Conservation (phyloP, 2,797 vertebrate species). For the Galago senegalensis region DNA sequence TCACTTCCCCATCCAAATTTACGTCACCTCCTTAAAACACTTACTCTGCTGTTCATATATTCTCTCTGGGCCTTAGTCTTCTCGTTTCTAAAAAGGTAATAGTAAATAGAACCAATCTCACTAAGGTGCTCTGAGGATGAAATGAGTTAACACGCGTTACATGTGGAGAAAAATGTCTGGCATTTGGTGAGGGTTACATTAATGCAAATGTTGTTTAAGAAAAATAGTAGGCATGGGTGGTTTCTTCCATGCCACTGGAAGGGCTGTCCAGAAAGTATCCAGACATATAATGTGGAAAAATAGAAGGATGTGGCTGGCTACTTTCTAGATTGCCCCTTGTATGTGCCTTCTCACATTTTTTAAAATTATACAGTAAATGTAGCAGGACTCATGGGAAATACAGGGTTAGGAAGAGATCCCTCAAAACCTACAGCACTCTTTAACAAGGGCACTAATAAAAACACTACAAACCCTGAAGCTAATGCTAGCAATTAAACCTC, state of each 20-base stretch:
- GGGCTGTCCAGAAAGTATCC: too few relatives aligned
- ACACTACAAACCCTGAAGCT: not conserved
- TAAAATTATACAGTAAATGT: constrained; percentile 21
- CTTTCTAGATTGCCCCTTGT: not conserved
- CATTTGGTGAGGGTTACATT: not conserved
- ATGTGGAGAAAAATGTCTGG: constrained; percentile 25
- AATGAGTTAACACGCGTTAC: not conserved
- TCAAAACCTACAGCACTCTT: not conserved
- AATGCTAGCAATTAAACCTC: not conserved
- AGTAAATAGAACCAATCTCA: not conserved
- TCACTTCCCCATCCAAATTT: not conserved
- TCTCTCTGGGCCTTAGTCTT: not conserved
- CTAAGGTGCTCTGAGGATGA: not conserved
- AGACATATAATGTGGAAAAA: too few relatives aligned
- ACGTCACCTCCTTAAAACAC: not conserved
- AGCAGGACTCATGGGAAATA: not conserved
- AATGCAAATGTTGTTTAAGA: not conserved
- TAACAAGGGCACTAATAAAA: not conserved
- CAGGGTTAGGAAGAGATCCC: not conserved
- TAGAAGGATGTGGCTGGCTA: too few relatives aligned
- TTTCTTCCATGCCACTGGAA: not conserved
- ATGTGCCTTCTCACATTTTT: not conserved
- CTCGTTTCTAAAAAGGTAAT: not conserved
- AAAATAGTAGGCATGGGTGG: not conserved
- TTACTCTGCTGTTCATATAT: not conserved